phyloP scores from a whole-genome alignment of 2,113 vertebrate genomes.

The Piliocolobus tephrosceles region DNA sequence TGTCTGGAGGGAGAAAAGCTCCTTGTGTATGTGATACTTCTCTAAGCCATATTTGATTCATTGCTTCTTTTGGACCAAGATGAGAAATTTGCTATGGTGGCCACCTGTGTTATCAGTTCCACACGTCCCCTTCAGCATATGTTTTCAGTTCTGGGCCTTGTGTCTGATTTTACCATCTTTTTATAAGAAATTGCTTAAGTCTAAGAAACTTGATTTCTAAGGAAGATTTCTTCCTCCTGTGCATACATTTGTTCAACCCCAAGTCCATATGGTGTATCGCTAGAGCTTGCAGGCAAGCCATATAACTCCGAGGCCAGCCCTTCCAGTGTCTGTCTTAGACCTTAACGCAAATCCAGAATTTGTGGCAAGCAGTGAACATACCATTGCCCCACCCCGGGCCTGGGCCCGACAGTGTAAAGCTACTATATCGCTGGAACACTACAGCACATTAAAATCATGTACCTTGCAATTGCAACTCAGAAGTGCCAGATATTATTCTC shows the following conservation, averaged over 20 bases:
- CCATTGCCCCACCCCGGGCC: background rate
- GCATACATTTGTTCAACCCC: background rate
- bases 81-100: background rate
- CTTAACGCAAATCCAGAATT: background rate
- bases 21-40: background rate
- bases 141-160: background rate
- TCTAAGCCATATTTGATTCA: background rate
- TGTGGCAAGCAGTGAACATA: background rate
- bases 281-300: background rate
- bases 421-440: background rate
- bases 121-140: background rate
- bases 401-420: background rate
- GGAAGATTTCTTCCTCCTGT: background rate
- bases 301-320: background rate
- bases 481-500: background rate
- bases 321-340: background rate
- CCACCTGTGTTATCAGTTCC: background rate
- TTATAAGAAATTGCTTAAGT: background rate
- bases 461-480: background rate
- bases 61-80: background rate
- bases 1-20: background rate
- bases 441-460: background rate
- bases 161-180: background rate
- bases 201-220: background rate
- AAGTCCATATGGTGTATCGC: background rate